Percentiles rank a stretch among this genome's conserved stretches.
These are phyloP conservation scores for Megalops cyprinoides DNA, from an alignment of 2,797 vertebrate genomes.

Conservation along the genomic window DNA sequence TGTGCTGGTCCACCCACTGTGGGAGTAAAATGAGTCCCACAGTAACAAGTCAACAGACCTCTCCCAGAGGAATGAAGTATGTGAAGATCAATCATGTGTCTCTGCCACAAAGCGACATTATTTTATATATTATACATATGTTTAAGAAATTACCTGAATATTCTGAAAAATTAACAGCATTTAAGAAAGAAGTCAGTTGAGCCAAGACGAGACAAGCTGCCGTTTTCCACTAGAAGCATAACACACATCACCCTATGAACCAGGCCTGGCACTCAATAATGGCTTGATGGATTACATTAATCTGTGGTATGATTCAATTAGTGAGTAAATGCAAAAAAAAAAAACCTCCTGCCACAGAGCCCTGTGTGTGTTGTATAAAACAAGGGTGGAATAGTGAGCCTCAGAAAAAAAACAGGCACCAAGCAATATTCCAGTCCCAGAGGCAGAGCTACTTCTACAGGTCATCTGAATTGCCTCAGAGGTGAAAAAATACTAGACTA, in stretches of 20 bases:
- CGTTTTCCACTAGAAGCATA: background rate
- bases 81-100: no score
- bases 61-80: no score
- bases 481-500: background rate
- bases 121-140: background rate
- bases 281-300: background rate
- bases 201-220: background rate
- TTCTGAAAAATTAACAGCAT: no score
- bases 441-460: background rate
- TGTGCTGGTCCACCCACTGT: background rate
- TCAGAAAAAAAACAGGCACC: background rate
- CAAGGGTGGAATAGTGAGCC: background rate
- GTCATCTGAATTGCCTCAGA: background rate
- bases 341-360: background rate
- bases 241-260: background rate
- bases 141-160: background rate
- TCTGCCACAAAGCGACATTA: no score
- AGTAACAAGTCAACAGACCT: no score
- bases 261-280: background rate
- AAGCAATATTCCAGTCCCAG: background rate
- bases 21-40: no score
- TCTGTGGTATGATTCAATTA: background rate
- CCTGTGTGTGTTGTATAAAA: background rate
- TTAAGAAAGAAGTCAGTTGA: no score
- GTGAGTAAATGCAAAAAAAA: background rate